Evolutionary conservation across 2,888 invertebrate species (phyloP), one percentile per base, ranked within the genome.

Genomic region (Caenorhabditis macrosperma): DNA sequence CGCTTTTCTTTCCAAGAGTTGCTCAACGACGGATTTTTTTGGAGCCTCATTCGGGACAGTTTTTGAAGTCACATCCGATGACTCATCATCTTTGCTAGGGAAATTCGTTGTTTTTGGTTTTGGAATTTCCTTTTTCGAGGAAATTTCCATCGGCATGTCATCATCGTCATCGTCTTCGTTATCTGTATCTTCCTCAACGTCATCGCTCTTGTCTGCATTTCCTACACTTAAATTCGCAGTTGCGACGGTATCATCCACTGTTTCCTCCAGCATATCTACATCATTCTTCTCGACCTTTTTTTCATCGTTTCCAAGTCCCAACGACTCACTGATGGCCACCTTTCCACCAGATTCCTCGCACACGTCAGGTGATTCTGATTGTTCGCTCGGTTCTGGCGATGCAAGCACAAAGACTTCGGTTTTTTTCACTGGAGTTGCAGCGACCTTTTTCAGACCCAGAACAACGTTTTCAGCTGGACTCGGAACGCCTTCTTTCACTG

Each of bases 1-100:
- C 10, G 71, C 66, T 26, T 74, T 72, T 48, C 63, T 78, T 33
- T 59, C 67, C 61, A 78, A 44, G 22, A 78, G 48, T 38, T 71
- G 60, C 41, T 72, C 78, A 10, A 63, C 54, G 15, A 57, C 35
- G 30, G 61, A 61, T 7, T 35, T 48, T 4, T n/a, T 10, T 10
- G 59, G 52, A 7, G 9, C n/a, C 30, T 67, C 63, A n/a, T n/a
- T n/a, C 0, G 55, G 24, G 17, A 41, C 41, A 10, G 12, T 12
- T 41, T 78, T 67, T 10, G 66, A 72, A 2, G 71, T 33, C 0
- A 55, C 33, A 33, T 63, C 69, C 59, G 50, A 52, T 9, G 77
- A 69, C 50, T 46, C 55, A 48, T 75, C 66, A 24, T 61, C 71
- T 24, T 75, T 66, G 20, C 24, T 33, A 10, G 61, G 61, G 10